Evolutionary conservation across 2,888 invertebrate species (phyloP).

Genomic region (Pyrrhia umbra): DNA sequence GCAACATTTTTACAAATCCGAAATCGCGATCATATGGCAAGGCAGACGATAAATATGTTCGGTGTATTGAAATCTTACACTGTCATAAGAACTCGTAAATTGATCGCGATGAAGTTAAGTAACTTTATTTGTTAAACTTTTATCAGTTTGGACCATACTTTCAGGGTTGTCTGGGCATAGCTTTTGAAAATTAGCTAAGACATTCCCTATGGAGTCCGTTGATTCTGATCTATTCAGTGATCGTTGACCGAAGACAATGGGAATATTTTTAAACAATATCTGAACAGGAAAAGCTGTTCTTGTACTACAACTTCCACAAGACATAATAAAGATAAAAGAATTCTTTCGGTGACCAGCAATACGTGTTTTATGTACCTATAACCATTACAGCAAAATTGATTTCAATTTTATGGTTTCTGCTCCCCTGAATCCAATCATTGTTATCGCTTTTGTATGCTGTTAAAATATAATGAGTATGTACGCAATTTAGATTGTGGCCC

Average conservation of each 20-base stretch:
- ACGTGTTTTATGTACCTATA: constrained; percentile 86
- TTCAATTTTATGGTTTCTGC: constrained; percentile 90
- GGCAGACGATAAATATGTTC: constrained; percentile 85
- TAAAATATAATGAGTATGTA: constrained; percentile 85
- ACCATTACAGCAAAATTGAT: constrained; percentile 89
- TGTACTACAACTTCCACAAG: constrained; percentile 29
- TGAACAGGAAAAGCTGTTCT: constrained; percentile 37
- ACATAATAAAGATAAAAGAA: constrained; percentile 74
- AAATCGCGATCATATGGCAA: constrained; percentile 85
- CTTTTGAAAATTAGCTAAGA: constrained; percentile 13
- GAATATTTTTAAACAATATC: constrained; percentile 16
- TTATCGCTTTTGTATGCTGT: constrained; percentile 86
- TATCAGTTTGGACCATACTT: constrained; percentile 64
- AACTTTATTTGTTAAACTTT: constrained; percentile 77
- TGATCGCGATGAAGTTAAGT: constrained; percentile 77
- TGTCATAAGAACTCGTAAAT: constrained; percentile 84
- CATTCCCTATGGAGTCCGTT: constrained; percentile 5
- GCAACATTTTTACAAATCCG: constrained; percentile 81
- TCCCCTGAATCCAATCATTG: constrained; percentile 89
- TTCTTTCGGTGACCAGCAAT: constrained; percentile 76
- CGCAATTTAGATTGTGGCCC: constrained; percentile 77
- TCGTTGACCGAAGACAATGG: background rate
- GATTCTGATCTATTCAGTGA: constrained; percentile 4
- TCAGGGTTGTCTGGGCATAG: constrained; percentile 35
- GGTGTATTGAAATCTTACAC: constrained; percentile 87